phyloP scores from a whole-genome alignment of 2,797 vertebrate genomes.

The Acanthurus lineatus region DNA sequence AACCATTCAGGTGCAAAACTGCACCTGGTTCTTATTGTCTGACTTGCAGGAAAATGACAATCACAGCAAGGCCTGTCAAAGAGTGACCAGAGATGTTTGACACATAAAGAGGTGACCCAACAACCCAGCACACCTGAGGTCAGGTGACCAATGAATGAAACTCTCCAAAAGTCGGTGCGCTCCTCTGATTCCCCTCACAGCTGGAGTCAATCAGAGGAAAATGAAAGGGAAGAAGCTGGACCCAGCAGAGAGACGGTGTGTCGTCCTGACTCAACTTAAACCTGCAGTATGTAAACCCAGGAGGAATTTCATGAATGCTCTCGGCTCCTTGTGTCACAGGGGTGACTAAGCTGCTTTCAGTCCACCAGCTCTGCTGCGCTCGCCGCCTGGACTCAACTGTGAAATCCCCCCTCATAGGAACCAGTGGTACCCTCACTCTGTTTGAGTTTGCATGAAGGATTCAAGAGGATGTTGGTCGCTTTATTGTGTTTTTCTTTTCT shows the following conservation, averaged over 20 bases:
- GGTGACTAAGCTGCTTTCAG: conserved; percentile 62
- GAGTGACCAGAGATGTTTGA: background rate
- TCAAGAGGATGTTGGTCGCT: conserved; percentile 27
- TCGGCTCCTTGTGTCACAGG: conserved; percentile 44
- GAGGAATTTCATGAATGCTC: conserved; percentile 61
- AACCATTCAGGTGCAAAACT: no score
- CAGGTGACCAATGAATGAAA: background rate
- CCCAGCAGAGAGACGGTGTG: background rate
- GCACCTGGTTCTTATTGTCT: no score
- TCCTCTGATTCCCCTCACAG: conserved; percentile 5
- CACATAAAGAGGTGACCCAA: conserved; percentile 13
- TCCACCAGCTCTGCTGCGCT: conserved; percentile 41
- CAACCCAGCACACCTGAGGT: background rate
- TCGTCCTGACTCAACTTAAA: conserved; percentile 22
- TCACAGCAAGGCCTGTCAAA: no score
- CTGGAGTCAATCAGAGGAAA: background rate
- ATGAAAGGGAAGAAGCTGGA: background rate
- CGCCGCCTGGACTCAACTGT: conserved; percentile 52
- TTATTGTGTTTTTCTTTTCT: background rate
- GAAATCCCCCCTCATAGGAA: conserved; percentile 45
- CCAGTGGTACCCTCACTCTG: conserved; percentile 10
- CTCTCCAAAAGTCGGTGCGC: background rate
- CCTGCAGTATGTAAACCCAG: conserved; percentile 41
- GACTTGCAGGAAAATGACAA: no score
- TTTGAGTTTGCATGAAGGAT: conserved; percentile 25